Base-by-base conservation (phyloP, 2,113 vertebrate genomes). In the Scalopus aquaticus region DNA sequence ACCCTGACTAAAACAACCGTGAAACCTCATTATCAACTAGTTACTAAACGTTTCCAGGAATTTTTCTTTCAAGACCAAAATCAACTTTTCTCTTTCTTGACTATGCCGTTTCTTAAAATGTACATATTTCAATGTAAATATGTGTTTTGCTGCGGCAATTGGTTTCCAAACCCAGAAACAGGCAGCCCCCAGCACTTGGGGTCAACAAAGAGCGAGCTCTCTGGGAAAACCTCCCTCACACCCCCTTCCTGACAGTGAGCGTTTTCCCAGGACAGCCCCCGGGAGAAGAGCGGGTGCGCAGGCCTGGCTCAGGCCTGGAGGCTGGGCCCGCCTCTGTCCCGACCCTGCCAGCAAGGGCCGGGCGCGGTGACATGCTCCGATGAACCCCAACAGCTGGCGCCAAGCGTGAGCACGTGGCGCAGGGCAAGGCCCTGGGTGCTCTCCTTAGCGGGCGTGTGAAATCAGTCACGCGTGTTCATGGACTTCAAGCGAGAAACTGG, bases 91-190 rank as follows among this genome's bases (percentile, higher is more conserved):
- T 74, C 49, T 72, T 87, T 84, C 72, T 24, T 76, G 28, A 70
- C 74, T 56, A 60, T 16, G 20, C 49, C 12, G 4, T 72, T 95
- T 92, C 93, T 88, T 78, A 93, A 95, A 93, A n/a, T 20, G 51
- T 17, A 20, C 17, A 2, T 6, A 56, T 90, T 91, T 91, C 62
- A 39, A 90, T 3, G 37, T 73, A 80, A 91, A 80, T 49, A 60
- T 5, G 35, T 37, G 28, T 67, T 62, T 62, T 76, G 62, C 56
- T 79, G 30, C 7, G 73, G 78, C 72, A 86, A 93, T 91, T 60
- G 58, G 77, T 70, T 95, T 90, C 54, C 30, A 65, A 87, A 96
- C 76, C 26, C 35, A 89, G 85, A 89, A 94, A 64, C 91, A 87
- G 42, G 80, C 80, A 78, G 60, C 76, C 42, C 56, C 67, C 30